Evolutionary conservation across 2,888 invertebrate species (phyloP), one percentile per base, ranked within the genome.

Genomic region (Netelia inedita): DNA sequence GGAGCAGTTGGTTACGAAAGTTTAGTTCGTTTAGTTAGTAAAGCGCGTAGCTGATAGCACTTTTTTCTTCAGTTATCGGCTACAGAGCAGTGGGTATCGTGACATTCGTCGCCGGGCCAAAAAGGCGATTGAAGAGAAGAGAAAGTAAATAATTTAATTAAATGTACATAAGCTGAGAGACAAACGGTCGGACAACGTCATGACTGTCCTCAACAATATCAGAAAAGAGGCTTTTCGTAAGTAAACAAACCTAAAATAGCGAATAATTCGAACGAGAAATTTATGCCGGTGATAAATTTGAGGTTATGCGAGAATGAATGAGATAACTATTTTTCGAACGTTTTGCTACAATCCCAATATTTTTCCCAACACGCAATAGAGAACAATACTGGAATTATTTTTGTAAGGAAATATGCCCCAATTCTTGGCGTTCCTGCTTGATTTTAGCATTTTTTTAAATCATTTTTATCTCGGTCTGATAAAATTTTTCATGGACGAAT

Each of bases 191-290:
- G 59, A 11, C 19, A 59, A 23, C 75, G 83, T 55, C 68, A 92
- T 92, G 92, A 91, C 90, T 87, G 76, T 88, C 85, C 74, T 91
- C 61, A 76, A 86, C 23, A 87, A 88, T 87, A 80, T 92, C 82
- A 88, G 86, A 75, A 85, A 87, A 78, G 87, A 87, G 86, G 87
- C 85, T 75, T 80, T 75, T 74, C 85, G 92, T 92, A 85, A 90
- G 92, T 91, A 72, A 68, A 71, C 43, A 53, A 19, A 65, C 11
- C 2, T 53, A 10, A 19, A 61, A 41, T 35, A 71, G n/a, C 14
- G 28, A 2, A 57, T 2, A 28, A 28, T 16, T 35, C 50, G 14
- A 41, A 21, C 59, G 59, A 59, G 69, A 14, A 57, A 21, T n/a
- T 59, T 61, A 9, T 14, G 8, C 6, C 19, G 6, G 6, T 11